These are phyloP conservation scores for Drosophila aff. DNA, from an alignment of 1,140 invertebrate genomes.

Conservation along the genomic window DNA sequence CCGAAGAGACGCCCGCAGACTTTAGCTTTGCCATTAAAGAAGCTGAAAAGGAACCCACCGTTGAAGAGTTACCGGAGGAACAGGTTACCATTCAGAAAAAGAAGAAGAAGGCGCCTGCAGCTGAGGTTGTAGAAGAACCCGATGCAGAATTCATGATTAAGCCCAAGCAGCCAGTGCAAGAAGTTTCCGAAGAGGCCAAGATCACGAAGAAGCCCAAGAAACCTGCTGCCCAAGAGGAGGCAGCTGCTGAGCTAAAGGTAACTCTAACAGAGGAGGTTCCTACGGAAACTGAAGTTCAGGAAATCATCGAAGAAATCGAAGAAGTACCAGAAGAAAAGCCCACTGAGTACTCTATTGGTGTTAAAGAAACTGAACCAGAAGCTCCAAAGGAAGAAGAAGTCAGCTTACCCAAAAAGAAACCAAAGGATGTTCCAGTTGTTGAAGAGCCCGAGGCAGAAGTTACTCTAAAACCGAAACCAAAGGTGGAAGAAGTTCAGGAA, in stretches of 20 bases:
- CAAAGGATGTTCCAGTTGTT: conserved; percentile 27
- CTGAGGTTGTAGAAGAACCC: conserved; percentile 70
- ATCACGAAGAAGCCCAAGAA: conserved; percentile 73
- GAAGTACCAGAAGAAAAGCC: conserved; percentile 39
- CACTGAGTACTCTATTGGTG: conserved; percentile 53
- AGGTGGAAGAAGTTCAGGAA: conserved; percentile 75
- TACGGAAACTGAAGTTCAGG: conserved; percentile 52
- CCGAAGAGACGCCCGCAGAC: conserved; percentile 50
- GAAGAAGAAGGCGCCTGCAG: conserved; percentile 58
- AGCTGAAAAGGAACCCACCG: conserved; percentile 55
- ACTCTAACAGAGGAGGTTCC: conserved; percentile 57
- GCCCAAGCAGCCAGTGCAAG: conserved; percentile 67
- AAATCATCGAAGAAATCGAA: conserved; percentile 68
- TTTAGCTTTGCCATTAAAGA: conserved; percentile 64
- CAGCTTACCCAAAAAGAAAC: conserved; percentile 59
- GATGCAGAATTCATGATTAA: conserved; percentile 74
- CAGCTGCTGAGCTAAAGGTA: conserved; percentile 66
- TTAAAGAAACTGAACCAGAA: conserved; percentile 63
- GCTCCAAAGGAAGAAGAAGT: conserved; percentile 50
- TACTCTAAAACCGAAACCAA: conserved; percentile 63
- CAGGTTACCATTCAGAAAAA: conserved; percentile 69
- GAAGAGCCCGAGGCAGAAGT: conserved; percentile 75
- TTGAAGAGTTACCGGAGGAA: conserved; percentile 71
- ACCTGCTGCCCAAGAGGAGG: conserved; percentile 55
- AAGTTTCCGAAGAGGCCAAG: conserved; percentile 79